phyloP scores from a whole-genome alignment of 2,797 vertebrate species.

The Anolis apletophallus region DNA sequence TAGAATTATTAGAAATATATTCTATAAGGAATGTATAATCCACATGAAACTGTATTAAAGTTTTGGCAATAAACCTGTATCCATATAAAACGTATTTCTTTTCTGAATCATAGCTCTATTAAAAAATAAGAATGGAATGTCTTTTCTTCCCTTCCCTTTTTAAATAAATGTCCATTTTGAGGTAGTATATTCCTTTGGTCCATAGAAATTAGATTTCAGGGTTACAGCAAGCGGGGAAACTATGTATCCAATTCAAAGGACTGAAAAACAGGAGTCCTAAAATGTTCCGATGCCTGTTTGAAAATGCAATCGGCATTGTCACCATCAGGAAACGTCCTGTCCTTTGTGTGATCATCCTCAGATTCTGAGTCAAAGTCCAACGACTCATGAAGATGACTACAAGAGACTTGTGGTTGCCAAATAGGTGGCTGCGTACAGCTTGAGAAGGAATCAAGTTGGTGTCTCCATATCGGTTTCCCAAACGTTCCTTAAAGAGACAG shows the following conservation, averaged over 20 bases:
- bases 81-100: conserved; percentile 69
- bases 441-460: conserved; percentile 80
- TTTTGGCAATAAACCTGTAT: conserved; percentile 69
- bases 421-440: conserved; percentile 68
- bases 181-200: conserved; percentile 85
- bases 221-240: conserved; percentile 47
- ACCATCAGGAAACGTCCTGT: conserved; percentile 75
- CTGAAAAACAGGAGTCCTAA: conserved; percentile 80
- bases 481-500: conserved; percentile 88
- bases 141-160: conserved; percentile 57
- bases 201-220: conserved; percentile 45
- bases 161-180: conserved; percentile 85
- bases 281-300: conserved; percentile 80
- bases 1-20: conserved; percentile 84
- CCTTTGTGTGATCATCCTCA: conserved; percentile 72
- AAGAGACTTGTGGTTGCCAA: conserved; percentile 75
- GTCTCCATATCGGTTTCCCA: conserved; percentile 90
- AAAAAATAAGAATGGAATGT: conserved; percentile 76
- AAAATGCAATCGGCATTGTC: conserved; percentile 72
- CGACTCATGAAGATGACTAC: conserved; percentile 78
- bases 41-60: conserved; percentile 70
- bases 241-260: conserved; percentile 82
- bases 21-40: conserved; percentile 79
- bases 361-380: conserved; percentile 79
- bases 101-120: conserved; percentile 63